phyloP scores from a whole-genome alignment of 2,888 invertebrate species.

The Mellilla xanthometata region DNA sequence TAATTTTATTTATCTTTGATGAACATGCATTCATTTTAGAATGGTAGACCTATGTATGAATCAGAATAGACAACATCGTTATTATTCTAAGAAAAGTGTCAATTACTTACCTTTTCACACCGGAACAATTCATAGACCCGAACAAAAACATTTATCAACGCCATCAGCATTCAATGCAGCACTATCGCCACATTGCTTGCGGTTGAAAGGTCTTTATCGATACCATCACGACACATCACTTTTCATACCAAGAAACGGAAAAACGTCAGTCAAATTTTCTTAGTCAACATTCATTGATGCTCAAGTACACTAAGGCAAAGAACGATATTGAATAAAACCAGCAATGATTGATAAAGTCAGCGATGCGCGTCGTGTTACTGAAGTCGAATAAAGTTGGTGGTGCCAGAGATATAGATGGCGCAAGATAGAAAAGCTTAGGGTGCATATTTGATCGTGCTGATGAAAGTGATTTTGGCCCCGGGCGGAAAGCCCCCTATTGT shows the following conservation, averaged over 20 bases:
- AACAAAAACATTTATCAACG: constrained; percentile 26
- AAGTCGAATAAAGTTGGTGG: constrained; percentile 16
- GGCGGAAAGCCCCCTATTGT: constrained; percentile 37
- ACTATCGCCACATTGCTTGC: constrained; percentile 34
- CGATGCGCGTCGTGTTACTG: background rate
- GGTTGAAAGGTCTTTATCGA: constrained; percentile 63
- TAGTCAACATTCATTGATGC: constrained; percentile 28
- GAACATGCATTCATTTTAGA: too few species aligned
- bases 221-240: constrained; percentile 57
- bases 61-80: too few species aligned
- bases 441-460: constrained; percentile 74
- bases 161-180: constrained; percentile 37
- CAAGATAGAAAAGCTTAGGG: constrained; percentile 60
- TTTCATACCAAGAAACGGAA: constrained; percentile 30
- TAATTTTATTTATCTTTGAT: too few species aligned
- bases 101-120: constrained; percentile 7
- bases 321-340: background rate
- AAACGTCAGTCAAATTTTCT: background rate
- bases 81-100: too few species aligned
- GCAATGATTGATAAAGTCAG: constrained; percentile 17
- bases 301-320: too few species aligned
- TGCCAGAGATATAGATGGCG: constrained; percentile 52
- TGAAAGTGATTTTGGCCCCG: constrained; percentile 39
- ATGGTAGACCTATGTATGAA: too few species aligned
- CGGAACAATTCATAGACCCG: constrained; percentile 10